A percentile compares a stretch with the other conserved stretches of the same genome.
These are phyloP conservation scores for Turdus rufiventris DNA, from an alignment of 2,113 vertebrate species.

Conservation along the genomic window DNA sequence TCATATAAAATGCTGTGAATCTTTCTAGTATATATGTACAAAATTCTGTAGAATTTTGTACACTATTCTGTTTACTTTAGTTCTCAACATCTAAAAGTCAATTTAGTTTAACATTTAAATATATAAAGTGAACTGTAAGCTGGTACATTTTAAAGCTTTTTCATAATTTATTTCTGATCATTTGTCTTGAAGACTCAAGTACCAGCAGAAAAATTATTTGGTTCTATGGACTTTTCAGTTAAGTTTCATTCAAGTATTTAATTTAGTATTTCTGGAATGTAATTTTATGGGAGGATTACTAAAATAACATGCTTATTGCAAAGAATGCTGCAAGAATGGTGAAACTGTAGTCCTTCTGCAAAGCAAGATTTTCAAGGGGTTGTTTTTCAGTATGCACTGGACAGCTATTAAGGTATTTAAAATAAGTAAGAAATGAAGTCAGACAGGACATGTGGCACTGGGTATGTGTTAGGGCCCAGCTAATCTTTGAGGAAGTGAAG, in stretches of 20 bases:
- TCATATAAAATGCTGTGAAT: neutral
- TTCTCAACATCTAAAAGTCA: neutral
- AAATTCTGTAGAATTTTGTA: neutral
- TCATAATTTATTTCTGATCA: neutral
- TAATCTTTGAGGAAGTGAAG: neutral
- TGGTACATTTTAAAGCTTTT: neutral
- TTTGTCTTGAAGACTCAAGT: neutral
- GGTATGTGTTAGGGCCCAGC: neutral
- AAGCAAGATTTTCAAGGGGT: neutral
- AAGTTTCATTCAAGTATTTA: neutral
- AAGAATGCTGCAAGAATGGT: neutral
- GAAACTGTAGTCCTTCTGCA: neutral
- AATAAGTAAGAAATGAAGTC: neutral
- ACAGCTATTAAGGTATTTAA: neutral
- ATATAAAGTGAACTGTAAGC: neutral
- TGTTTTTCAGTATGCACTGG: neutral
- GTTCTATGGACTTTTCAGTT: neutral
- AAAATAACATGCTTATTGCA: neutral
- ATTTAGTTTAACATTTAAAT: neutral
- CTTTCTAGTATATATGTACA: neutral
- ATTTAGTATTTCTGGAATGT: neutral
- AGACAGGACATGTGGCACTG: neutral
- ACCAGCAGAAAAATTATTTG: neutral
- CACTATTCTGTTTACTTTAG: neutral
- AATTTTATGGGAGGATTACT: neutral